Evolutionary conservation across 2,797 vertebrate species (phyloP), one percentile per base, ranked within the genome.

Genomic region (Pipistrellus pipistrellus): DNA sequence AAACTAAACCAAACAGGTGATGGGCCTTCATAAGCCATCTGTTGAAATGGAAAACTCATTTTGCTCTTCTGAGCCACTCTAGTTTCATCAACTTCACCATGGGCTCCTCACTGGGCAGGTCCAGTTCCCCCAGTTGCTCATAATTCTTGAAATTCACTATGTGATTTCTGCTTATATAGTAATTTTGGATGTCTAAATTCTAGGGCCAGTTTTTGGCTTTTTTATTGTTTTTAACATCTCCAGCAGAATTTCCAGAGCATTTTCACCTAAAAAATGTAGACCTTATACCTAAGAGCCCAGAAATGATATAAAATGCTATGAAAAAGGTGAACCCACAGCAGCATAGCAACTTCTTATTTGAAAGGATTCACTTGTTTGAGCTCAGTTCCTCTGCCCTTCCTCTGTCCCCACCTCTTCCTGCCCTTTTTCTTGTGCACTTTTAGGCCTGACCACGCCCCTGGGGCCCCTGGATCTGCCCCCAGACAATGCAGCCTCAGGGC

Each of bases 401-500:
- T 27, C n/a, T 8, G 4, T 10, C 30, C 59, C 18, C 85, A 83
- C 95, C 96, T 96, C 98, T 81, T 81, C 87, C 72, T 86, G 95
- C 73, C 90, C 96, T 84, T 93, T 84, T 85, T 85, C 94, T 44
- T 92, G 78, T 53, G 91, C 66, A 78, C 72, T 97, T 97, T 87
- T 93, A 86, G 95, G 92, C 41, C 84, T 51, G 55, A 83, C 92
- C 97, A 97, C 88, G 64, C 97, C 98, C 97, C 96, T 96, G 0
- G 35, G 95, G 88, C 3, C 0, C 88, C 97, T 96, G 97, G 98
- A 98, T 98, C 95, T 95, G 98, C 97, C 97, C 97, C 75, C 51
- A 85, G 97, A 99, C 99, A 99, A 99, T 98, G 98, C 98, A 98
- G 97, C 97, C 97, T 94, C 41, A 91, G 97, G 98, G 98, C 98